phyloP scores from a whole-genome alignment of 2,113 vertebrate species.

The Salvelinus sp. region DNA sequence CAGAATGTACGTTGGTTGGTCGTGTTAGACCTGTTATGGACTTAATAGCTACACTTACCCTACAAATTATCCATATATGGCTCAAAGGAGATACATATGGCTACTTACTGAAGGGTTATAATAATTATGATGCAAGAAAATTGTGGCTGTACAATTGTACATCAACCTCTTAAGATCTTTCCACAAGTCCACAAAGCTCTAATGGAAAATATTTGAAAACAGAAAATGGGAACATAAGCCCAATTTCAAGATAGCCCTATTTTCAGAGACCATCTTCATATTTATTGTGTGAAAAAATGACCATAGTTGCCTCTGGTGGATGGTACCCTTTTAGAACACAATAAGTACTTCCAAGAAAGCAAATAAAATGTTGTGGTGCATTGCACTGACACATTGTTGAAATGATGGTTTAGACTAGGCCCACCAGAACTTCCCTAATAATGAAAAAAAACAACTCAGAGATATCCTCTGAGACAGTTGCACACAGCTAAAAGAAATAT shows the following conservation, averaged over 20 bases:
- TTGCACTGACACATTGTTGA: not conserved
- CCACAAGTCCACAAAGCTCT: conserved; percentile 43
- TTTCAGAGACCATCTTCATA: conserved; percentile 7
- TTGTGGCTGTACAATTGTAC: conserved; percentile 64
- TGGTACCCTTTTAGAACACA: too few species aligned
- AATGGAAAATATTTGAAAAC: conserved; percentile 42
- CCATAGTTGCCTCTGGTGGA: too few species aligned
- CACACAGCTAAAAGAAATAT: conserved; percentile 41
- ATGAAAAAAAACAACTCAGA: conserved; percentile 22
- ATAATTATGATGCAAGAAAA: conserved; percentile 63
- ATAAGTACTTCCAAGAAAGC: not conserved
- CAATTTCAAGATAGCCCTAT: conserved; percentile 21
- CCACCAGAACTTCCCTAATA: conserved; percentile 16
- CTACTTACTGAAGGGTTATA: conserved; percentile 56
- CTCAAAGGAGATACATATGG: conserved; percentile 63
- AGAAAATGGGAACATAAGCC: conserved; percentile 26
- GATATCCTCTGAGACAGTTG: conserved; percentile 38
- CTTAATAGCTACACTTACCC: conserved; percentile 68
- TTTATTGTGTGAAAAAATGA: not conserved
- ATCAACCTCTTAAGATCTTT: conserved; percentile 58
- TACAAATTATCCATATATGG: conserved; percentile 61
- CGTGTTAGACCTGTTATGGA: conserved; percentile 35
- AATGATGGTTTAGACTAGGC: conserved; percentile 9
- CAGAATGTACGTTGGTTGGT: conserved; percentile 35
- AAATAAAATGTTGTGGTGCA: too few species aligned